Percentiles rank a stretch among this genome's conserved stretches.
Evolutionary conservation across 2,888 invertebrate species (phyloP).

Genomic region (Deroplatys truncata): DNA sequence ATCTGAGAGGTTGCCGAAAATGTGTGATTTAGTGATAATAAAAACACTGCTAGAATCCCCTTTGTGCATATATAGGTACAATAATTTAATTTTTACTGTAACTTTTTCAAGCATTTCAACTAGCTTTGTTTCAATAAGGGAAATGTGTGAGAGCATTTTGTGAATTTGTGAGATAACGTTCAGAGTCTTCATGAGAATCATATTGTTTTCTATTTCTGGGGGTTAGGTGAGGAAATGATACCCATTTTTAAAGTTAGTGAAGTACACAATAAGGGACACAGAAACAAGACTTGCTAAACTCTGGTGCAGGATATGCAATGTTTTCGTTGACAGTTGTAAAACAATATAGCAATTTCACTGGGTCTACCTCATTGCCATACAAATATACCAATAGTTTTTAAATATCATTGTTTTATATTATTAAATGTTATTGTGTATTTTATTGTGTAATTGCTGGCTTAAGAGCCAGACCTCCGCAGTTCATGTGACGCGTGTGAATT

Average conservation of each 20-base stretch:
- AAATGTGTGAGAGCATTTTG: neutral
- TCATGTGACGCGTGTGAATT: neutral
- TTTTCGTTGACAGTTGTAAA: slow-evolving; percentile 25
- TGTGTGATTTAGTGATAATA: neutral
- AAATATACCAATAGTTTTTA: slow-evolving; percentile 29
- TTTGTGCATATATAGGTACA: neutral
- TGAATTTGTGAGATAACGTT: neutral
- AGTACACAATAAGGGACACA: neutral
- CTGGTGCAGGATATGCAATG: slow-evolving; percentile 12
- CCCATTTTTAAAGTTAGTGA: neutral
- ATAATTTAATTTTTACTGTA: neutral
- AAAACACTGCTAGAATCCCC: neutral
- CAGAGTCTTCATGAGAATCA: neutral
- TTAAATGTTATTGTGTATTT: slow-evolving; percentile 22
- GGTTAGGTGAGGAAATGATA: neutral
- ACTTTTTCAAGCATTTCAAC: neutral
- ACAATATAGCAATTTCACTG: slow-evolving; percentile 27
- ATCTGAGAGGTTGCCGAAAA: neutral
- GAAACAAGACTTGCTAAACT: slow-evolving; percentile 3
- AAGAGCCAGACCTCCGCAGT: neutral
- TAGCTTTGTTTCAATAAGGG: neutral
- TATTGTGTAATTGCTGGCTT: slow-evolving; percentile 14
- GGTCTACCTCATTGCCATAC: slow-evolving; percentile 29
- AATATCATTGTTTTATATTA: slow-evolving; percentile 24
- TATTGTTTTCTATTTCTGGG: neutral